Evolutionary conservation across 2,113 vertebrate genomes (phyloP).

Genomic region (crab-eating macaque (Macaca fascicularis)): DNA sequence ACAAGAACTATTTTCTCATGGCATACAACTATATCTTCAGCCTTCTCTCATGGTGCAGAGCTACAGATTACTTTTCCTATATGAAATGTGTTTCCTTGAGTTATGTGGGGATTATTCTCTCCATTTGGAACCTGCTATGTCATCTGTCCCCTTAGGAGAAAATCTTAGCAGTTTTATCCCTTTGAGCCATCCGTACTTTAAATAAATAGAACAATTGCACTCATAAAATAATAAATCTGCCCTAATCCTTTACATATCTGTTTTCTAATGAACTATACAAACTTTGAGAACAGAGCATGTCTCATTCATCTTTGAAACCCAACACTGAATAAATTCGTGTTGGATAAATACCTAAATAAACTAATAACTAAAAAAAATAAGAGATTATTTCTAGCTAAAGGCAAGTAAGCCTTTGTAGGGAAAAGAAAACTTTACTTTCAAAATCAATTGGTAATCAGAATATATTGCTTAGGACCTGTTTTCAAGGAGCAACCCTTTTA

Average conservation of each 20-base stretch:
- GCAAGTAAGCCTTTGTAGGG: neutral
- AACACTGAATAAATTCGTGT: neutral
- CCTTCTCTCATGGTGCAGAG: neutral
- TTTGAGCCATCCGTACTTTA: neutral
- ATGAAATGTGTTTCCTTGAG: neutral
- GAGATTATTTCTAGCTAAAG: neutral
- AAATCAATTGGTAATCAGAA: neutral
- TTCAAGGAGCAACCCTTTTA: neutral
- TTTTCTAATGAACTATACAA: conserved; percentile 8
- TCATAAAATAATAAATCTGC: neutral
- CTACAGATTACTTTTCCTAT: neutral
- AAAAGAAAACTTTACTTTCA: conserved; percentile 16
- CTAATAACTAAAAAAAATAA: neutral
- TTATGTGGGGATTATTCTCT: neutral
- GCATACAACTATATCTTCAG: neutral
- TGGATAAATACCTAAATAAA: neutral
- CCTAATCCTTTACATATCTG: neutral
- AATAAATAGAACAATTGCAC: neutral
- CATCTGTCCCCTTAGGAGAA: neutral
- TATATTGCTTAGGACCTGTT: neutral
- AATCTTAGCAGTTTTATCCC: neutral
- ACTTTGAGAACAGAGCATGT: neutral
- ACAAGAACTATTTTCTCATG: neutral
- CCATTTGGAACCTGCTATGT: neutral
- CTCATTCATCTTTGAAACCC: neutral